These are phyloP conservation scores for Microcebus tavaratra DNA, from an alignment of 2,113 vertebrate species.

Conservation along the genomic window DNA sequence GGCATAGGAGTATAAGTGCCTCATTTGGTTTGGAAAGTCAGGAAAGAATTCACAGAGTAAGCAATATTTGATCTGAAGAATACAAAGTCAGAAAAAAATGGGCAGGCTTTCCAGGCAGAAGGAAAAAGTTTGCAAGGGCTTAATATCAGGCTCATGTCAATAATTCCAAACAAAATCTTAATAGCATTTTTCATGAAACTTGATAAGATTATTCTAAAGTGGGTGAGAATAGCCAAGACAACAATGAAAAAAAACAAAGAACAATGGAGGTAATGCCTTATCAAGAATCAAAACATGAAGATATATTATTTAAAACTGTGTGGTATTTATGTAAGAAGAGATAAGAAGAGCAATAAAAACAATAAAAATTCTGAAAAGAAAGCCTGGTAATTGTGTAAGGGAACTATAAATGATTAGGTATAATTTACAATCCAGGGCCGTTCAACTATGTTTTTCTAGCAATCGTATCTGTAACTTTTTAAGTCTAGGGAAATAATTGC, in stretches of 20 bases:
- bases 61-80: background rate
- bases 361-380: background rate
- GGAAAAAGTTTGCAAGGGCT: background rate
- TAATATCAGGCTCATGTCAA: background rate
- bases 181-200: constrained; percentile 9
- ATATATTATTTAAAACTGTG: background rate
- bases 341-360: background rate
- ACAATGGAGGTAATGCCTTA: background rate
- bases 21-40: constrained; percentile 12
- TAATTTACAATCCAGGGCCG: background rate
- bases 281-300: background rate
- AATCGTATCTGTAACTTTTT: background rate
- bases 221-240: background rate
- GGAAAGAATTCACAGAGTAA: constrained; percentile 1
- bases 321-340: constrained; percentile 40
- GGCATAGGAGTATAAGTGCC: background rate
- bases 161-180: constrained; percentile 37
- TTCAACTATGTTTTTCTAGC: background rate
- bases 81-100: background rate
- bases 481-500: background rate
- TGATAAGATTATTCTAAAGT: constrained; percentile 46
- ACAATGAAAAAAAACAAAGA: background rate
- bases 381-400: background rate
- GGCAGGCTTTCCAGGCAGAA: background rate
- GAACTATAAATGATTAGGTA: background rate